Conservation (phyloP, 2,113 vertebrate species). For the Odocoileus hemionus region DNA sequence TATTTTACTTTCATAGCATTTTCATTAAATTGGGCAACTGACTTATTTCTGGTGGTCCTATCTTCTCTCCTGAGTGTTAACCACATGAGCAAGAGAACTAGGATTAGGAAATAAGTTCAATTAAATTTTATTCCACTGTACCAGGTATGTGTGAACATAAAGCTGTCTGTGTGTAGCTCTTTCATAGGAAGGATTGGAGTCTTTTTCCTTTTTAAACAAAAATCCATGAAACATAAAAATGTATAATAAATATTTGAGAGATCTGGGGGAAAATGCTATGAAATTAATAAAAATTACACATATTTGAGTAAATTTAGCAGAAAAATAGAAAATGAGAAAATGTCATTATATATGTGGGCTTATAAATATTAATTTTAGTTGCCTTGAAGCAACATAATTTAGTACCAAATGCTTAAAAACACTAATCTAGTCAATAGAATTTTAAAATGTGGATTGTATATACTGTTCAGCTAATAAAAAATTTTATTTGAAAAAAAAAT, state of each 20-base stretch:
- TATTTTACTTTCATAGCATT: neutral
- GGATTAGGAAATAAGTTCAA: neutral
- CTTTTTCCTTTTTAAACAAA: neutral
- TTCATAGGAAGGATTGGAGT: neutral
- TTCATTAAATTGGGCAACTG: neutral
- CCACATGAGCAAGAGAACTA: neutral
- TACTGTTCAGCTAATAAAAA: neutral
- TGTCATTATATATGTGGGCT: neutral
- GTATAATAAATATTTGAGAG: neutral
- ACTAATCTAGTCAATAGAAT: neutral
- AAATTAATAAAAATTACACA: neutral
- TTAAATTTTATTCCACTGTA: neutral
- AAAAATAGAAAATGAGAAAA: neutral
- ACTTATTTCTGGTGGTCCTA: neutral
- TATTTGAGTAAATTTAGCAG: neutral
- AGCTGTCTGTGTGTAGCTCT: neutral
- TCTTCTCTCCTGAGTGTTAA: neutral
- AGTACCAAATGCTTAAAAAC: neutral
- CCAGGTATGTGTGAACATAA: neutral
- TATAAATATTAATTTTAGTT: constrained; percentile 23
- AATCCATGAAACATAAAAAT: neutral
- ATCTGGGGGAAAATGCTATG: neutral
- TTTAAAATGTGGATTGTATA: neutral
- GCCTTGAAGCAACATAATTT: neutral
- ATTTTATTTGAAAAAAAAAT: neutral